Evolutionary conservation across 2,888 invertebrate species (phyloP).

Genomic region (Cactoblastis cactorum): DNA sequence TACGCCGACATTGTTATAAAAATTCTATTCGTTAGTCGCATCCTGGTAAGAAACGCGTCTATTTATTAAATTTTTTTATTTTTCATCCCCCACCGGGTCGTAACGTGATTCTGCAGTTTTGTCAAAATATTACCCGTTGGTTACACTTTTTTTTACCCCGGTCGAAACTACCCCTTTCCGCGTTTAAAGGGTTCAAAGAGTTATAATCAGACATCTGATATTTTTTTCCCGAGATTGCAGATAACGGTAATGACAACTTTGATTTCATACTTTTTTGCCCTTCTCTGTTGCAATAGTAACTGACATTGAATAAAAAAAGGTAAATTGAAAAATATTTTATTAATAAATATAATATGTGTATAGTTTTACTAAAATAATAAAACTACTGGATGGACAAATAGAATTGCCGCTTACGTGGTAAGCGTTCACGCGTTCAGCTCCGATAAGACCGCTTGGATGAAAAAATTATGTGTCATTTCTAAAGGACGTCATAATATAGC

Average conservation of each 20-base stretch:
- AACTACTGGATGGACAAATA: too few species aligned
- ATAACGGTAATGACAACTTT: conserved; percentile 53
- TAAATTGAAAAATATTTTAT: not conserved
- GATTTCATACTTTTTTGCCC: conserved; percentile 18
- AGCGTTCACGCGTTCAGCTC: too few species aligned
- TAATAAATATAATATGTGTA: too few species aligned
- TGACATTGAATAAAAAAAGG: not conserved
- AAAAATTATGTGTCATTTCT: too few species aligned
- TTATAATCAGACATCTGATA: conserved; percentile 48
- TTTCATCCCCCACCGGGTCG: conserved; percentile 39
- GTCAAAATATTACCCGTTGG: conserved; percentile 72
- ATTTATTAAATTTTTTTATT: conserved; percentile 28
- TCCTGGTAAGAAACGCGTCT: conserved; percentile 16
- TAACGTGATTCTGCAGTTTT: conserved; percentile 69
- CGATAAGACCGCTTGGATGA: too few species aligned
- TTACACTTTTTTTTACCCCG: conserved; percentile 48
- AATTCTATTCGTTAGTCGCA: conserved; percentile 15
- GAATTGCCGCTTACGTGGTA: too few species aligned
- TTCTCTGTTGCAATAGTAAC: not conserved
- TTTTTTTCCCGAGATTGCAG: conserved; percentile 51
- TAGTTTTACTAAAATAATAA: too few species aligned
- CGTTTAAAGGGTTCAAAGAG: conserved; percentile 45
- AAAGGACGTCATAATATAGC: too few species aligned
- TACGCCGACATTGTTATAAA: not conserved
- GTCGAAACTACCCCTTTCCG: conserved; percentile 40